phyloP scores from a whole-genome alignment of 2,888 invertebrate genomes.

The Erpobdella octoculata region DNA sequence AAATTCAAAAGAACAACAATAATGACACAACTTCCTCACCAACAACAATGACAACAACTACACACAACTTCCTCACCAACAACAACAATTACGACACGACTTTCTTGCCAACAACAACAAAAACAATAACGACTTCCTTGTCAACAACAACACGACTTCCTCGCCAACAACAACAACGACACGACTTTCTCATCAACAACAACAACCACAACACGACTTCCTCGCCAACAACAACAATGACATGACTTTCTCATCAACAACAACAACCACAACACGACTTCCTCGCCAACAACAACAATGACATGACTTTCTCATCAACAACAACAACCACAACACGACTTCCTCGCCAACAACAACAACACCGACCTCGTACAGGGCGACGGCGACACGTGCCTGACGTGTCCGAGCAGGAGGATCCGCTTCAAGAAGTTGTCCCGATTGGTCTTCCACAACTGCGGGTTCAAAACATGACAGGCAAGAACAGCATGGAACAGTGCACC shows the following conservation, averaged over 20 bases:
- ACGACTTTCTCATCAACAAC: not conserved
- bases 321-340: not conserved
- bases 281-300: not conserved
- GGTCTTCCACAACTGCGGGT: slow-evolving; percentile 68
- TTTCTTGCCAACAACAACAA: not conserved
- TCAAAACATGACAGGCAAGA: slow-evolving; percentile 70
- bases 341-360: not conserved
- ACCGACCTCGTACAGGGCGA: slow-evolving; percentile 55
- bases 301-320: not conserved
- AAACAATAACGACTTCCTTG: not conserved
- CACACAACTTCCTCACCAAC: slow-evolving; percentile 1
- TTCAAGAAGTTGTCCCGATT: slow-evolving; percentile 64
- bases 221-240: not conserved
- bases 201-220: not conserved
- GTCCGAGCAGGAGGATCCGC: slow-evolving; percentile 69
- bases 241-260: not conserved
- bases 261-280: not conserved
- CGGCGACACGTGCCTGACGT: slow-evolving; percentile 65
- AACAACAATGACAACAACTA: slow-evolving; percentile 26
- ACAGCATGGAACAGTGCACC: slow-evolving; percentile 81
- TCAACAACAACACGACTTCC: not conserved
- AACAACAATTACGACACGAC: slow-evolving; percentile 3
- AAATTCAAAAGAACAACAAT: not conserved
- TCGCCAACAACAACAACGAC: not conserved
- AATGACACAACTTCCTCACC: not conserved